A percentile compares a stretch with the other conserved stretches of the same genome.
Evolutionary conservation across 37 sponge, comb jelly and placozoan genomes (phyloP).

Genomic region (Corticium candelabrum): DNA sequence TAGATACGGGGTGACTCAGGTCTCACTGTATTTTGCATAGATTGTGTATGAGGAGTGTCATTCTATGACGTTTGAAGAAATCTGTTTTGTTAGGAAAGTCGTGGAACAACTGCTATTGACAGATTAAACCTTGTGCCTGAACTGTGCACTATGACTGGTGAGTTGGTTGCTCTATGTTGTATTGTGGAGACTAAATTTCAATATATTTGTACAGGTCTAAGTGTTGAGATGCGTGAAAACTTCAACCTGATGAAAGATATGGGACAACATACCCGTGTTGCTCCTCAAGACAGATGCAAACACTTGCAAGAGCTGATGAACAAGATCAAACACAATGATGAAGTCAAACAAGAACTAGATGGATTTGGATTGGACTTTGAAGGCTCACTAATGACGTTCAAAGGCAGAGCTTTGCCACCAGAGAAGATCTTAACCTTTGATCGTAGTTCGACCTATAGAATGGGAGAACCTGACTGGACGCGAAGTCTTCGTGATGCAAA

Average conservation of each 20-base stretch:
- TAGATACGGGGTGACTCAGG: too few relatives aligned
- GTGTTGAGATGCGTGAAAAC: conserved; percentile 9
- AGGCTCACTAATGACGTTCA: background rate
- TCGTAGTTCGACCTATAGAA: background rate
- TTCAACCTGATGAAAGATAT: conserved; percentile 17
- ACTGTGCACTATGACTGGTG: conserved; percentile 24
- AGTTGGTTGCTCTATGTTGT: background rate
- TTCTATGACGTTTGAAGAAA: too few relatives aligned
- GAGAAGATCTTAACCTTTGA: background rate
- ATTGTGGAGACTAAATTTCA: background rate
- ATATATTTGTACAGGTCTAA: conserved; percentile 9
- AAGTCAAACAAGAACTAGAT: background rate
- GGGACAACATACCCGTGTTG: conserved; percentile 12
- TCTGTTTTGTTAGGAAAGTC: too few relatives aligned
- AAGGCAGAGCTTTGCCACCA: background rate
- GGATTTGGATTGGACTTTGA: background rate
- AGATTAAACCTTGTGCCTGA: conserved; percentile 6
- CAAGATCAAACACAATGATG: conserved; percentile 5
- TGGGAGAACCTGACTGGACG: background rate
- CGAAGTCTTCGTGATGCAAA: background rate
- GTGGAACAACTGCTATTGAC: background rate
- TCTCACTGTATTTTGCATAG: too few relatives aligned
- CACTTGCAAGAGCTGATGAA: conserved; percentile 1
- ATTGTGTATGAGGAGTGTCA: too few relatives aligned
- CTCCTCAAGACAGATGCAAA: conserved; percentile 2